These are phyloP conservation scores for Drosophila lutescens DNA, from an alignment of 2,888 invertebrate genomes.

Conservation along the genomic window DNA sequence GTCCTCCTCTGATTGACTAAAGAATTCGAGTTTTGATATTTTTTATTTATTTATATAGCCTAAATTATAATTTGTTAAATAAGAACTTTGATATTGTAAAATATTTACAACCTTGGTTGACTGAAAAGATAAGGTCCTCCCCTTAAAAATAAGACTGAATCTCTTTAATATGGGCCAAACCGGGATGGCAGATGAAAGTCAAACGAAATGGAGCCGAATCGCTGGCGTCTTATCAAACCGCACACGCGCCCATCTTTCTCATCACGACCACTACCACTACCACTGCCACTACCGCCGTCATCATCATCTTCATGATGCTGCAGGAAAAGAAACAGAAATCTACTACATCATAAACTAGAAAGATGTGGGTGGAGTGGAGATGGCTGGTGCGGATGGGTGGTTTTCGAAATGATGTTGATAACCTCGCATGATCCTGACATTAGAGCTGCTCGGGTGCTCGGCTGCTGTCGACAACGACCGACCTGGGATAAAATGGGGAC, in stretches of 20 bases:
- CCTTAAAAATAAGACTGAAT: conserved; percentile 10
- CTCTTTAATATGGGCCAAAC: conserved; percentile 1
- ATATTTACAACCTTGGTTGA: neutral
- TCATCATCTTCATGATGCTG: conserved; percentile 30
- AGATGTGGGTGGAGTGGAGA: conserved; percentile 49
- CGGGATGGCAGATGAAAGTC: conserved; percentile 33
- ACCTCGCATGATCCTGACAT: conserved; percentile 78
- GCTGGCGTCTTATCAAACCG: conserved; percentile 66
- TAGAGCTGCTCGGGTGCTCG: conserved; percentile 62
- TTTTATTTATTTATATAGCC: too few species aligned
- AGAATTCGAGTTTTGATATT: neutral
- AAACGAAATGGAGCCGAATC: conserved; percentile 58
- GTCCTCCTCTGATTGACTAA: neutral
- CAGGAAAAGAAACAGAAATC: conserved; percentile 53
- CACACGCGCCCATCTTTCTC: conserved; percentile 70
- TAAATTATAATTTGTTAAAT: too few species aligned
- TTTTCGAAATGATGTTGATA: conserved; percentile 73
- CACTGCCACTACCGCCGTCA: conserved; percentile 9
- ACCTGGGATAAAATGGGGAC: conserved; percentile 21
- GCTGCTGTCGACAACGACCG: conserved; percentile 35
- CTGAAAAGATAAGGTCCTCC: neutral
- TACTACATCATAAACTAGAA: conserved; percentile 77
- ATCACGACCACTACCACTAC: conserved; percentile 13
- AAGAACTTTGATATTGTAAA: neutral
- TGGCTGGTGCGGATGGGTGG: conserved; percentile 46